Conservation (phyloP, 2,888 invertebrate genomes). For the Frankliniella fusca region DNA sequence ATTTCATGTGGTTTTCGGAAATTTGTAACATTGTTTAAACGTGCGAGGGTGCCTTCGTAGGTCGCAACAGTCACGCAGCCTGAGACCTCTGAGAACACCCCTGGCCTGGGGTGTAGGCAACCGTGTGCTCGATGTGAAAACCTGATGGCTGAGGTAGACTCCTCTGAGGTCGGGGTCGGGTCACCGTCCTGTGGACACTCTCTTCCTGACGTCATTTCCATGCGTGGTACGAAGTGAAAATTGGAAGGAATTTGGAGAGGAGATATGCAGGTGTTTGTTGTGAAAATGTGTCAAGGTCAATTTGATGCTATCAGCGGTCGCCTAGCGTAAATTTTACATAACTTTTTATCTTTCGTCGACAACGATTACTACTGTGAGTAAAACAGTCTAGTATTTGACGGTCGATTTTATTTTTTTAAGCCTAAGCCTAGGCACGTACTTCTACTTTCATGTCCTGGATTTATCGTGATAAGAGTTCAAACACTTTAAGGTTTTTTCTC, state of each 20-base stretch:
- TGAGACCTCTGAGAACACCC: too few relatives aligned
- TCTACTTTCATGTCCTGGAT: neutral
- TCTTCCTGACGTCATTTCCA: slow-evolving; percentile 48
- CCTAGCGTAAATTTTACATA: neutral
- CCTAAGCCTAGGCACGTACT: neutral
- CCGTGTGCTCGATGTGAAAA: too few relatives aligned
- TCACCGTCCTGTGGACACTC: too few relatives aligned
- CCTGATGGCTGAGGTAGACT: too few relatives aligned
- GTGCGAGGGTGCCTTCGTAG: too few relatives aligned
- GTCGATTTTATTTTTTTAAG: neutral
- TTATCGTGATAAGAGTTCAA: neutral
- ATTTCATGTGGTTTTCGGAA: too few relatives aligned
- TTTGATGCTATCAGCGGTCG: neutral
- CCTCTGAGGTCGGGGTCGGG: too few relatives aligned
- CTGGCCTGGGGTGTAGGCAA: too few relatives aligned
- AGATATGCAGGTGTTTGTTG: neutral
- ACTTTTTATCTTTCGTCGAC: neutral
- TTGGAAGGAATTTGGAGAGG: slow-evolving; percentile 28
- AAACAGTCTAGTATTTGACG: neutral
- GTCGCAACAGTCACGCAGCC: too few relatives aligned
- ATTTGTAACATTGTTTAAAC: too few relatives aligned
- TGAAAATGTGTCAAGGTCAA: slow-evolving; percentile 24
- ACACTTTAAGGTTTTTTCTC: neutral
- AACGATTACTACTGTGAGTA: neutral
- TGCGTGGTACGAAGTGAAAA: slow-evolving; percentile 46